Evolutionary conservation across 2,888 invertebrate species (phyloP), one percentile per base, ranked within the genome.

Genomic region (Drosophila picticornis): DNA sequence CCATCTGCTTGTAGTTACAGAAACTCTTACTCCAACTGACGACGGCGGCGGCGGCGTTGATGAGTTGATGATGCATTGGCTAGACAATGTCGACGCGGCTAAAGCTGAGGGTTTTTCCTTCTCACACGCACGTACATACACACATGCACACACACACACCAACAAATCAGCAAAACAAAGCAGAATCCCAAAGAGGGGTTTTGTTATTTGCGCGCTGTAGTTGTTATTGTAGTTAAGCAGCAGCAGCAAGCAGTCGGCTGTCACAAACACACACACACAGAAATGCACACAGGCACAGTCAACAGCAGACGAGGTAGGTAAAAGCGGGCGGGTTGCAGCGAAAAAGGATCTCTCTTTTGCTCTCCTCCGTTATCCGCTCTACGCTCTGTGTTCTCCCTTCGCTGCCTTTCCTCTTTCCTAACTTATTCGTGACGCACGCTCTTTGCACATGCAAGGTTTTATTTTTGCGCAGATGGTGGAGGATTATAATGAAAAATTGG

Each of bases 391-490:
- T 7, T 36, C 60, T 48, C 32, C 29, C 36, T 34, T 65, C 57
- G 13, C 36, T 48, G 36, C 51, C 50, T 29, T 22, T 40, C 16
- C 29, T 57, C 40, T 29, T 56, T 57, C 29, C n/a, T 5, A 57
- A 31, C 57, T 43, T 22, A 57, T 77, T 57, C 62, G 73, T 65
- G 84, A 57, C 73, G 65, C 83, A 70, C 88, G 84, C 83, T 84
- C 87, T 89, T 88, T 89, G 85, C 88, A 90, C 90, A 84, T 90
- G 85, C 75, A 86, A 73, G 82, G 89, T 87, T 90, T 83, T 81
- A 78, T 85, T 85, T 90, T 90, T 86, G 90, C 90, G 88, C 90
- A 86, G 83, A 86, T 86, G 85, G 85, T 86, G 85, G 85, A 86
- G 85, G 85, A 88, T 86, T 86, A 88, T 78, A 77, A 75, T 76